phyloP scores from a whole-genome alignment of 2,797 vertebrate species.

The Macropus fuliginosus region DNA sequence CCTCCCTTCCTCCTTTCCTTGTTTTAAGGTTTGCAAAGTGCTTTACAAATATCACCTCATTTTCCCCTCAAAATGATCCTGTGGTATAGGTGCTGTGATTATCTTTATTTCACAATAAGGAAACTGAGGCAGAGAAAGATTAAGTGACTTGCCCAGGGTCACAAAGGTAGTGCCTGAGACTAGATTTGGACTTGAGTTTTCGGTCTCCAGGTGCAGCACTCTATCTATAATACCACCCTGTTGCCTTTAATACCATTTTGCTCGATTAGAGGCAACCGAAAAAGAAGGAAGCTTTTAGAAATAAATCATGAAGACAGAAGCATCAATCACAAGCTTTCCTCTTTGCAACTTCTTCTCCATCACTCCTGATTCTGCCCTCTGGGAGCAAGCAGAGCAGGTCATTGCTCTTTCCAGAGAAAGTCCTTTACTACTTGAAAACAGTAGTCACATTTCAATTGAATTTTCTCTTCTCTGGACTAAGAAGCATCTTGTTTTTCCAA shows the following conservation, averaged over 20 bases:
- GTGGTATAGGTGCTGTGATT: neutral
- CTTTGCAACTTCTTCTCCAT: neutral
- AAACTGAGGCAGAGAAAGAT: neutral
- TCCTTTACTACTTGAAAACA: neutral
- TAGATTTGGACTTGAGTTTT: neutral
- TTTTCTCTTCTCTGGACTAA: neutral
- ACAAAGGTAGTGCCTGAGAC: neutral
- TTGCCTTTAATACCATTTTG: neutral
- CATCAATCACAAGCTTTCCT: neutral
- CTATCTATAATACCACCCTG: neutral
- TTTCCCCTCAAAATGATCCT: neutral
- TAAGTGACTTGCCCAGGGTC: neutral
- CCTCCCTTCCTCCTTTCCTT: neutral
- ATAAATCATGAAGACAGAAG: neutral
- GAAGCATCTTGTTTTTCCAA: neutral
- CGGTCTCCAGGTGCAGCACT: neutral
- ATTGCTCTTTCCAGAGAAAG: neutral
- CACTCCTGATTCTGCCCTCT: neutral
- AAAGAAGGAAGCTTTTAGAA: neutral
- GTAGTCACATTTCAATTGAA: neutral
- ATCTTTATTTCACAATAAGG: neutral
- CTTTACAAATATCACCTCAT: neutral
- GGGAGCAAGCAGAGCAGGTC: neutral
- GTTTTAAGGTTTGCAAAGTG: neutral
- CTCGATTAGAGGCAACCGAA: neutral